Evolutionary conservation across 2,797 vertebrate genomes (phyloP), one percentile per base, ranked within the genome.

Genomic region (Sitta carolinensis): DNA sequence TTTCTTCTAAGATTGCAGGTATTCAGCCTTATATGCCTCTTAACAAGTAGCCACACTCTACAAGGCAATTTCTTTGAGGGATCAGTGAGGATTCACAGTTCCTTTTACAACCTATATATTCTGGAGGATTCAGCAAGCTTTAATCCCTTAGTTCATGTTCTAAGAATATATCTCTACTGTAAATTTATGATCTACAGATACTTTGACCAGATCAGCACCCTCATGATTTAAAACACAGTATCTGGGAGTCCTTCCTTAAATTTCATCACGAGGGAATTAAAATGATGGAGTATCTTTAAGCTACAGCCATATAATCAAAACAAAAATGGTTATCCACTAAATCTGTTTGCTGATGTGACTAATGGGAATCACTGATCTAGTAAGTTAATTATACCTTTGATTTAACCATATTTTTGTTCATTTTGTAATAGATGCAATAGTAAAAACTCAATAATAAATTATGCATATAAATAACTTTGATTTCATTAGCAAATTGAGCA

Each of bases 341-440:
- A 85, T 66, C 64, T 64, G 43, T 86, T 89, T 93, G 72, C 34
- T 92, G 89, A 81, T 68, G 67, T 83, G 54, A 84, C 81, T 84
- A 93, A 94, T 80, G 38, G 62, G 32, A 93, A 68, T 68, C 80
- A 92, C 72, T 84, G 77, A 90, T 93, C 73, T 70, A 58, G 48
- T 55, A 86, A 90, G 74, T 74, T 94, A 94, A 90, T 89, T 86
- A 90, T 45, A 45, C 26, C 16, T 89, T 86, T 88, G 57, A 89
- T 87, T 92, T 88, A 57, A 70, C 26, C 50, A 45, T 81, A 81
- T 86, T 92, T 95, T 80, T 85, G 29, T 84, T 90, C 48, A 68
- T 45, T 74, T 84, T 84, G 23, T 42, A 87, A 88, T 21, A 67
- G 54, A 67, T 32, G 13, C 61, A 75, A 72, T 64, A 81, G 50